Evolutionary conservation across 2,888 invertebrate genomes (phyloP).

Genomic region (Pristionchus entomophagus): DNA sequence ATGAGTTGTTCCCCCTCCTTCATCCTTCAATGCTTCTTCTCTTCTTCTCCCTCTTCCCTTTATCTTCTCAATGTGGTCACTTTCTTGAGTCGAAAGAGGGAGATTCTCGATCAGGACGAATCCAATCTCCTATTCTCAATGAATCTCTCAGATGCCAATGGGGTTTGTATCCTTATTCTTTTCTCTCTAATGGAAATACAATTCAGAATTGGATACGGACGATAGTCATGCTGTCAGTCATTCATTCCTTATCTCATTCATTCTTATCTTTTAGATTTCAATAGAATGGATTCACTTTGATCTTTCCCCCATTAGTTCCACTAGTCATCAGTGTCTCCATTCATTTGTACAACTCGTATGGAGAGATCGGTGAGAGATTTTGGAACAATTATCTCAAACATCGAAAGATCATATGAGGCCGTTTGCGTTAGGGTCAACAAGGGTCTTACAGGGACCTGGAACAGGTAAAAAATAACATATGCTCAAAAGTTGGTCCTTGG

Average conservation of each 20-base stretch:
- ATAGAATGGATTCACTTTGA: not conserved
- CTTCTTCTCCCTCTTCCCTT: not conserved
- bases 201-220: not conserved
- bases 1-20: not conserved
- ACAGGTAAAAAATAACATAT: no score
- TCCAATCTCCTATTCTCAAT: not conserved
- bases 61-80: not conserved
- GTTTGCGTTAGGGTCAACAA: no score
- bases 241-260: not conserved
- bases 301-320: not conserved
- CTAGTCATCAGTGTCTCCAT: not conserved
- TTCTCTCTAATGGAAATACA: no score
- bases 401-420: no score
- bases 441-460: no score
- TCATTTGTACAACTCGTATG: not conserved
- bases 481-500: no score
- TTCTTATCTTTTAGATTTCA: not conserved
- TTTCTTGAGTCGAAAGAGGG: not conserved
- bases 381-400: not conserved
- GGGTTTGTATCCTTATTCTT: no score
- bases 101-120: not conserved
- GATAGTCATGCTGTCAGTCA: not conserved
- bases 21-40: not conserved
- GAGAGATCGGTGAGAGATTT: not conserved
- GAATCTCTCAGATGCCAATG: not conserved